Evolutionary conservation across 2,113 vertebrate genomes (phyloP).

Genomic region (Empidonax alnorum): DNA sequence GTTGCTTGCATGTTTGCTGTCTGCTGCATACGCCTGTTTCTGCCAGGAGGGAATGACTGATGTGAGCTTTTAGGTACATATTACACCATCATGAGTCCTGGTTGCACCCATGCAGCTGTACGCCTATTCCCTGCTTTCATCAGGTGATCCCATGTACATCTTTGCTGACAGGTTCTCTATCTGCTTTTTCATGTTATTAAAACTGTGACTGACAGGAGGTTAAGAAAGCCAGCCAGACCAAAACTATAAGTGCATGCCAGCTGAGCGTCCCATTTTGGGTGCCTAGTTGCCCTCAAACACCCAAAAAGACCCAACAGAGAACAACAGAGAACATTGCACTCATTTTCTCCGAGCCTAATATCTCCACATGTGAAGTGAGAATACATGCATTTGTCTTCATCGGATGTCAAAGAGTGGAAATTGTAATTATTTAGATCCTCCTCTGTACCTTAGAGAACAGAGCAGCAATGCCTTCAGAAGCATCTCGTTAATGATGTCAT

Average conservation of each 20-base stretch:
- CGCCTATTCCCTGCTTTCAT: background rate
- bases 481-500: background rate
- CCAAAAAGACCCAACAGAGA: background rate
- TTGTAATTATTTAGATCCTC: background rate
- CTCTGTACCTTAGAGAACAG: background rate
- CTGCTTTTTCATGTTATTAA: background rate
- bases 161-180: background rate
- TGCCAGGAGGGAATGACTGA: background rate
- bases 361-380: background rate
- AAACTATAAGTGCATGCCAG: background rate
- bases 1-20: background rate
- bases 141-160: background rate
- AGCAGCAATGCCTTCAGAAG: background rate
- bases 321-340: background rate
- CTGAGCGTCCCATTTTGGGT: background rate
- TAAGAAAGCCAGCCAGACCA: background rate
- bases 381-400: background rate
- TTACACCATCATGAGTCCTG: background rate
- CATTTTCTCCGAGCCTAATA: background rate
- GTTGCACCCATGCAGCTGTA: background rate
- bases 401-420: background rate
- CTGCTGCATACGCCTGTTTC: fast-evolving
- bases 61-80: background rate
- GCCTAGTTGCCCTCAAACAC: background rate
- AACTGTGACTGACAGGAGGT: fast-evolving